Evolutionary conservation across 2,888 invertebrate species (phyloP).

Genomic region (Erebia epiphron): DNA sequence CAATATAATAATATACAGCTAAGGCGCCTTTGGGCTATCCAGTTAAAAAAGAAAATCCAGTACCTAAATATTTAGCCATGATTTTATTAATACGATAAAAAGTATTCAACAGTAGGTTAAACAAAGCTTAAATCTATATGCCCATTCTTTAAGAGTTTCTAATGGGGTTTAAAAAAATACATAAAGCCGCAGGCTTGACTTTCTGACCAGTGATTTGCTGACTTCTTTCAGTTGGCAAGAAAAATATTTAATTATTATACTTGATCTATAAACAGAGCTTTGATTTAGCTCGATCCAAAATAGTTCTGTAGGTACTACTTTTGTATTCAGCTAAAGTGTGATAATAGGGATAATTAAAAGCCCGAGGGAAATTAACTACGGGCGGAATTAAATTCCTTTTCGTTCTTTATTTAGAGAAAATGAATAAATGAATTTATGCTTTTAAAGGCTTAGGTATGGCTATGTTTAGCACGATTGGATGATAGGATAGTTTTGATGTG

Average conservation of each 20-base stretch:
- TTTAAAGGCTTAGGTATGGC: conserved; percentile 24
- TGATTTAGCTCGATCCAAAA: conserved; percentile 17
- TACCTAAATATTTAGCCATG: no score
- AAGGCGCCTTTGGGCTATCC: no score
- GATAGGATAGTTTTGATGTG: neutral
- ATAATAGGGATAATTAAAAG: conserved; percentile 63
- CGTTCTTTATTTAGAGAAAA: conserved; percentile 59
- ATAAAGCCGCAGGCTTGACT: no score
- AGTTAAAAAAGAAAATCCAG: no score
- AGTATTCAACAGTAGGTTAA: no score
- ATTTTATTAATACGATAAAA: no score
- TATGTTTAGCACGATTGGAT: neutral
- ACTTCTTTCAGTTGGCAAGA: neutral
- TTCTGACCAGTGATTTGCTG: no score
- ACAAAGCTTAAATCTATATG: no score
- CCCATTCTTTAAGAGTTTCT: no score
- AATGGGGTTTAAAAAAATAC: no score
- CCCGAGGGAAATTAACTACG: conserved; percentile 74
- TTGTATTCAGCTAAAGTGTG: conserved; percentile 41
- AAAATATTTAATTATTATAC: neutral
- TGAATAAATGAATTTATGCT: conserved; percentile 24
- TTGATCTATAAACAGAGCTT: neutral
- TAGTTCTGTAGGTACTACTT: conserved; percentile 24
- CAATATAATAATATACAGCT: no score
- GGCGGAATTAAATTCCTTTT: conserved; percentile 67